Percentiles rank a stretch among this genome's conserved stretches.
phyloP scores from a whole-genome alignment of 2,113 vertebrate genomes.

The Peromyscus maniculatus region DNA sequence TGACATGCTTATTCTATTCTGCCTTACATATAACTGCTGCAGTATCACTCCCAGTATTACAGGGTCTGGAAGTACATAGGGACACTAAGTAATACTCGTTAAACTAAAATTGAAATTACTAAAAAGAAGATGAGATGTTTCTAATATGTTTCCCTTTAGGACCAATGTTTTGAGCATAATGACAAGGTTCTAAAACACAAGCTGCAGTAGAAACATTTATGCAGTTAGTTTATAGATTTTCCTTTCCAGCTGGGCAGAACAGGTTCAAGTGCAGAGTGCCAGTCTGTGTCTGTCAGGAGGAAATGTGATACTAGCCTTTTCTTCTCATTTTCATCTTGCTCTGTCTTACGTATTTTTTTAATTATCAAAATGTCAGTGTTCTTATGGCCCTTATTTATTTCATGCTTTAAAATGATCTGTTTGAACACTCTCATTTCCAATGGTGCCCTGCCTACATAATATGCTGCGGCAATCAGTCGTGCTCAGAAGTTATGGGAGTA shows the following conservation, averaged over 20 bases:
- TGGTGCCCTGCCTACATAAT: neutral
- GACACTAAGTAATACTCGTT: neutral
- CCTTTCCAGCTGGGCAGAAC: neutral
- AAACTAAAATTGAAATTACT: neutral
- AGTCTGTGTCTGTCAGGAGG: neutral
- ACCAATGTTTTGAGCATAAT: slow-evolving; percentile 34
- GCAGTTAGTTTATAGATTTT: rapidly evolving
- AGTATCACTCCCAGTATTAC: neutral
- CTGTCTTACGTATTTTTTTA: neutral
- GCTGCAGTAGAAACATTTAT: neutral
- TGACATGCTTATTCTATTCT: neutral
- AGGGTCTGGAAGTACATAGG: neutral
- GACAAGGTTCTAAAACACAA: neutral
- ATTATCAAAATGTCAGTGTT: slow-evolving; percentile 31
- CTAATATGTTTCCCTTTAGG: neutral
- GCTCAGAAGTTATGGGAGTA: neutral
- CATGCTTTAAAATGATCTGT: slow-evolving; percentile 29
- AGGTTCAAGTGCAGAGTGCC: neutral
- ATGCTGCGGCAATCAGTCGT: neutral
- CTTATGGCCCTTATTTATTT: slow-evolving; percentile 24
- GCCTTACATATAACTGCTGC: neutral
- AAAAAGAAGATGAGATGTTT: neutral
- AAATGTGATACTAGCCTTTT: neutral
- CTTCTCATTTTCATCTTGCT: neutral
- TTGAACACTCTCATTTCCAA: neutral